Evolutionary conservation across 2,888 invertebrate genomes (phyloP), one percentile per base, ranked within the genome.

Genomic region (Mimas tiliae): DNA sequence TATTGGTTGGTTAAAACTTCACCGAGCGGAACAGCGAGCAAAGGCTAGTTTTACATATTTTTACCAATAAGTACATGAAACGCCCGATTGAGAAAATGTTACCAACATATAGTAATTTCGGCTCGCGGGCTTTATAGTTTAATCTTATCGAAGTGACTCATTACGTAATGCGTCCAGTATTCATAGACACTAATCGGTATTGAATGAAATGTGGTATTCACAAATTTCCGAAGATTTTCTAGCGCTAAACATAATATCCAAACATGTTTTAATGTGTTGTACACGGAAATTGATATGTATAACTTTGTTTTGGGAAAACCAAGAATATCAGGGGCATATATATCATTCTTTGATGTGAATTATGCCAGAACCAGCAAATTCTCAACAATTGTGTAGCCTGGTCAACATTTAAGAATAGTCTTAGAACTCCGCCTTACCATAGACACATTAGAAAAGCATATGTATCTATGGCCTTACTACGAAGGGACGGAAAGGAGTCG

Each of bases 61-160:
- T 34, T 34, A 34, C 3, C 7, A 34, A 33, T 27, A 0, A 12
- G 33, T 27, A 7, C 0, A 21, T 12, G n/a, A n/a, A n/a, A n/a
- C n/a, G n/a, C 7, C 1, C 14, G 33, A 33, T 33, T 7, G 14
- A 27, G 27, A 12, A 53, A 58, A 58, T 38, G 16, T 42, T 58
- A 38, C 55, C 55, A 16, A 11, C 8, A 19, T 34, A 16, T 19
- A 42, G 6, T 7, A 42, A 11, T 58, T 58, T 33, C 38, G n/a
- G n/a, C n/a, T n/a, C n/a, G n/a, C n/a, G n/a, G n/a, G n/a, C n/a
- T n/a, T n/a, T 12, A 19, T 38, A 38, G 34, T 58, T 6, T 34
- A 38, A 58, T 58, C 55, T 58, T 58, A 58, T 58, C 55, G 16
- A 11, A n/a, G 16, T 8, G 19, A 38, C 34, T 16, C 12, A 14